These are phyloP conservation scores for Arizona elegans DNA, from an alignment of 2,113 vertebrate genomes.

Conservation along the genomic window DNA sequence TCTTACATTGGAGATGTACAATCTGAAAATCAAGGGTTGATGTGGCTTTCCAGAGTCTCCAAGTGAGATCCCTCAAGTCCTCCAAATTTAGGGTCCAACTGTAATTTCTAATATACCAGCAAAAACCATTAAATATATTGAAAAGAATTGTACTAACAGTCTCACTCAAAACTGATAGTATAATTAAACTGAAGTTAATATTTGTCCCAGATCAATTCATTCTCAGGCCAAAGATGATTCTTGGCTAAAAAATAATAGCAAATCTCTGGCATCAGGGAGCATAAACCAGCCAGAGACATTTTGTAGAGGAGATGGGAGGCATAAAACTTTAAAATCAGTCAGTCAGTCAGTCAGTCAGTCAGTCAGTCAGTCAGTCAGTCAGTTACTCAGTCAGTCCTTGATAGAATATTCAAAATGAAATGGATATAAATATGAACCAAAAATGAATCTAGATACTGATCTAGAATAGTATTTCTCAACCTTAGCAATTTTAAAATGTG, in stretches of 20 bases:
- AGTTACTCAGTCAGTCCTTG: too few relatives aligned
- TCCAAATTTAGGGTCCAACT: not conserved
- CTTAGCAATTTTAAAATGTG: not conserved
- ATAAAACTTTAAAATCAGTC: too few relatives aligned
- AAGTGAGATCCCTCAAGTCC: not conserved
- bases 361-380: too few relatives aligned
- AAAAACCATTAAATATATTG: not conserved
- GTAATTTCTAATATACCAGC: not conserved
- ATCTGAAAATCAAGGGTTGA: not conserved
- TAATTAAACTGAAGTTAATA: not conserved
- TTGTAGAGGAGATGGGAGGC: too few relatives aligned
- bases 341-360: too few relatives aligned
- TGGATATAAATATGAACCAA: slow-evolving; percentile 17
- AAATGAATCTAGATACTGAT: not conserved
- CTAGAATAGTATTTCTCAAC: not conserved
- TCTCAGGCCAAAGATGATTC: not conserved
- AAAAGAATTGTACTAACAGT: not conserved
- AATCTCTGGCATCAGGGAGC: not conserved
- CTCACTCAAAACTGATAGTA: not conserved
- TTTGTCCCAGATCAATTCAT: not conserved
- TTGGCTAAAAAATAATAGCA: not conserved
- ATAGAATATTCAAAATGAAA: not conserved
- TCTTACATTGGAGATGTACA: not conserved
- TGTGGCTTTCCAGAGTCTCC: not conserved
- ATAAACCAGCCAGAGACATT: too few relatives aligned